Percentiles rank a stretch among this genome's conserved stretches.
These are phyloP conservation scores for Chesias legatella DNA, from an alignment of 2,888 invertebrate genomes.

Conservation along the genomic window DNA sequence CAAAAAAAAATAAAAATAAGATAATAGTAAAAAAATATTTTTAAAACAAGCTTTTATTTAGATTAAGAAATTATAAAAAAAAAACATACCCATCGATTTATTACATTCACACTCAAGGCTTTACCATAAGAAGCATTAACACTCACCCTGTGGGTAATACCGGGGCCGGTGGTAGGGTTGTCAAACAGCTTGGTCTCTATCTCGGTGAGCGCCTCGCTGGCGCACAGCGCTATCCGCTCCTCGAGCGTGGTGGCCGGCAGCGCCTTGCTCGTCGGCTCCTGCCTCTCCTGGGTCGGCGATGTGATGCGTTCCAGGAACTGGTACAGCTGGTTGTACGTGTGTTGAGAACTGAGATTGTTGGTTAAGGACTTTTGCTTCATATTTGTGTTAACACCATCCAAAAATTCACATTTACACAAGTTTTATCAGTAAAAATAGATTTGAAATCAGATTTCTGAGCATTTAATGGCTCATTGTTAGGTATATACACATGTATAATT, in stretches of 20 bases:
- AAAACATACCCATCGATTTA: too few species aligned
- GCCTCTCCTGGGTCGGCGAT: conserved; percentile 61
- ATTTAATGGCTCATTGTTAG: too few species aligned
- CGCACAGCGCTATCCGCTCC: conserved; percentile 57
- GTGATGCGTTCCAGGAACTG: conserved; percentile 88
- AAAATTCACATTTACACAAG: background rate
- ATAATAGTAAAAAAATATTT: too few species aligned
- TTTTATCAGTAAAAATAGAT: too few species aligned
- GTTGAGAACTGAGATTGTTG: conserved; percentile 82
- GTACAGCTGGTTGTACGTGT: conserved; percentile 88
- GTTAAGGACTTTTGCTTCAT: conserved; percentile 27
- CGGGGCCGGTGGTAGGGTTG: conserved; percentile 58
- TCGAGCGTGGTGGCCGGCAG: conserved; percentile 56
- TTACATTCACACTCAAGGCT: too few species aligned
- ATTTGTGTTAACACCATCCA: background rate
- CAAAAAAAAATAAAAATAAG: too few species aligned
- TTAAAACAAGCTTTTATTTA: too few species aligned
- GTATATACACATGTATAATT: too few species aligned
- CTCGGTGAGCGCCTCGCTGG: conserved; percentile 48
- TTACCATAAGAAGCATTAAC: background rate
- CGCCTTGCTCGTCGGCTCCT: conserved; percentile 49
- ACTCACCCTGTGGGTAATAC: conserved; percentile 67
- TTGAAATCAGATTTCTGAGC: too few species aligned
- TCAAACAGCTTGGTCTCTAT: conserved; percentile 63
- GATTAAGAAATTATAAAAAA: too few species aligned